These are phyloP conservation scores for Lineus longissimus DNA, from an alignment of 1,140 invertebrate species.

Conservation along the genomic window DNA sequence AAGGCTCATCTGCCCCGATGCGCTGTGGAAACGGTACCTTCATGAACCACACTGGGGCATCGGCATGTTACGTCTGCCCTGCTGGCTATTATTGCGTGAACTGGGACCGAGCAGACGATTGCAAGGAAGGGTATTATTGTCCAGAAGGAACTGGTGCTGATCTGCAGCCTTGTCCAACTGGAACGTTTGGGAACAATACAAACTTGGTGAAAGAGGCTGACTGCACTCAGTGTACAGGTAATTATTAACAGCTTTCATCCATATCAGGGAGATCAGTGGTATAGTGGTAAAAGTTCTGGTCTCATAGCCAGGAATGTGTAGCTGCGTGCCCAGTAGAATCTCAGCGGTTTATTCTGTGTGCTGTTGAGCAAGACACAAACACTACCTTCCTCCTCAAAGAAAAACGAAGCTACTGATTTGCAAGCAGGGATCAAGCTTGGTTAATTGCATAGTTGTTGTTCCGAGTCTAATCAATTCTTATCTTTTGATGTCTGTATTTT, in stretches of 20 bases:
- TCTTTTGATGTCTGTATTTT: conserved; percentile 2
- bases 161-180: conserved; percentile 39
- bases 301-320: background rate
- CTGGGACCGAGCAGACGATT: conserved; percentile 42
- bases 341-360: too few relatives aligned
- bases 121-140: conserved; percentile 45
- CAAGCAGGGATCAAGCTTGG: too few relatives aligned
- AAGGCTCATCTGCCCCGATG: conserved; percentile 27
- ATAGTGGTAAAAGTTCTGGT: background rate
- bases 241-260: background rate
- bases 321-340: too few relatives aligned
- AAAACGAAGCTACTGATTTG: too few relatives aligned
- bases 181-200: conserved; percentile 43
- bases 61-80: conserved; percentile 36
- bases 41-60: conserved; percentile 45
- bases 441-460: too few relatives aligned
- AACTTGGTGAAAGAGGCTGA: conserved; percentile 33
- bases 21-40: conserved; percentile 43
- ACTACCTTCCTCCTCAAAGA: background rate
- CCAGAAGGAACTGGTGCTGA: conserved; percentile 46
- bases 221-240: conserved; percentile 47
- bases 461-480: too few relatives aligned
- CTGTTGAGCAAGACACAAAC: too few relatives aligned
- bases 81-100: conserved; percentile 43
- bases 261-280: too few relatives aligned